A percentile compares a stretch with the other conserved stretches of the same genome.
Evolutionary conservation across 2,113 vertebrate species (phyloP).

Genomic region (Numenius arquata): DNA sequence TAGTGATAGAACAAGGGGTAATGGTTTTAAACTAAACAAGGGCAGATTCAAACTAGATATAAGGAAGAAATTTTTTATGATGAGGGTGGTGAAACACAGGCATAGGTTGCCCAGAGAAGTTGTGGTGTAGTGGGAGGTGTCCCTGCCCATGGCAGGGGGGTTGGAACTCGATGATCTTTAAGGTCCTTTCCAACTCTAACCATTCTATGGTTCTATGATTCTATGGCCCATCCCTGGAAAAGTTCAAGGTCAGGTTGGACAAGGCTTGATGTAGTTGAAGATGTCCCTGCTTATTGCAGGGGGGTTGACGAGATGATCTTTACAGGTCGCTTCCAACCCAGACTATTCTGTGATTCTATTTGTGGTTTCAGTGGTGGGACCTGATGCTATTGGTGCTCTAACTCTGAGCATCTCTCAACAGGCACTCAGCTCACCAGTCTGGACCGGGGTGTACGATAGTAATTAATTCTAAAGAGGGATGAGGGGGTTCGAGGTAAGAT

Average conservation of each 20-base stretch:
- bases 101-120: neutral
- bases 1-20: neutral
- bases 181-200: no score
- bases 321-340: neutral
- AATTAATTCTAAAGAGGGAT: neutral
- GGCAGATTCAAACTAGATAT: neutral
- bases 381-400: neutral
- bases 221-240: neutral
- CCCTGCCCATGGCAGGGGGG: no score
- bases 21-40: neutral
- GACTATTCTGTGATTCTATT: neutral
- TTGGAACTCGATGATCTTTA: no score
- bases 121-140: neutral
- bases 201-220: no score
- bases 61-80: neutral
- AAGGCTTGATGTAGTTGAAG: neutral
- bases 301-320: neutral
- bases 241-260: neutral
- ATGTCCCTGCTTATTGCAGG: neutral
- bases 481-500: neutral
- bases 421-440: neutral
- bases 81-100: neutral
- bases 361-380: neutral
- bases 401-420: neutral
- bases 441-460: accelerated